Evolutionary conservation across 2,797 vertebrate species (phyloP), one percentile per base, ranked within the genome.

Genomic region (Sebastes matsubarae): DNA sequence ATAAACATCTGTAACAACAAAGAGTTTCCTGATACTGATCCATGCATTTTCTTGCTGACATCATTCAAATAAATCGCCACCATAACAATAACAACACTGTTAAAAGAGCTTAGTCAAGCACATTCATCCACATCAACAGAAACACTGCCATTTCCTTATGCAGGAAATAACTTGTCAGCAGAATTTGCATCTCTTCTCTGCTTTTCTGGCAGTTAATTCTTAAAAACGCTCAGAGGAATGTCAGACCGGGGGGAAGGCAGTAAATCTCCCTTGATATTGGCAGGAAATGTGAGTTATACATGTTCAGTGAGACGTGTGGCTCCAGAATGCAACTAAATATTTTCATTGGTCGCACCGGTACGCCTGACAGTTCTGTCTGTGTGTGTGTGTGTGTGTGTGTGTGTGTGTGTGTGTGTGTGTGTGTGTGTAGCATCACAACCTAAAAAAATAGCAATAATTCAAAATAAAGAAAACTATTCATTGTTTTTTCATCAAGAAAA

Each of bases 121-220:
- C 81, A 83, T 87, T 77, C 57, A 38, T 80, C 72, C 55, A 80
- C 72, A 84, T 75, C 66, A 67, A 80, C 69, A 77, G 75, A 81
- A 72, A 71, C 71, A 6, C 61, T 11, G 70, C 68, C 73, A 50
- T 89, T 87, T 89, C 82, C 81, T 80, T 67, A 88, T 76, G 70
- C 57, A 69, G 73, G 77, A 88, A 80, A 68, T 4, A 36, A 55
- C 81, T 55, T 18, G 78, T 85, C 90, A 87, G 88, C 90, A 81
- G 65, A 84, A 77, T 83, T 58, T 60, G 65, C 46, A 36, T 72
- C 70, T 75, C 54, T 25, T 82, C 32, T 20, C 69, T 61, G 58
- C 27, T 73, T 46, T 59, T 82, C 81, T 77, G 76, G 72, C 71
- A 59, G 63, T 79, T 85, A 13, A 59, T 68, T 76, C 54, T 79